A percentile compares a stretch with the other conserved stretches of the same genome.
Evolutionary conservation across 1,140 invertebrate genomes (phyloP).

Genomic region (Tetragonula clypearis): DNA sequence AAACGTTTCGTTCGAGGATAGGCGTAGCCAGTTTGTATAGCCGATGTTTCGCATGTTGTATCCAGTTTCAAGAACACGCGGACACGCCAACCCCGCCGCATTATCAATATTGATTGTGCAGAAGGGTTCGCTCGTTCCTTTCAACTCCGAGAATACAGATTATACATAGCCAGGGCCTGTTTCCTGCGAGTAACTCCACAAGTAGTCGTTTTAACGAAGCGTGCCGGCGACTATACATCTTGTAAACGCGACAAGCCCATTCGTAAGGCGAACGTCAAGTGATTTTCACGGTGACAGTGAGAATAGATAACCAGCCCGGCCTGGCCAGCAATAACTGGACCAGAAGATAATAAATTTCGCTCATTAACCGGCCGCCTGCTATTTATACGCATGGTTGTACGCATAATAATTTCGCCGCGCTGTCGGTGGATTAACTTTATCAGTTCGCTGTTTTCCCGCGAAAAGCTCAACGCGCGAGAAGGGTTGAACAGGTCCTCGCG

Average conservation of each 20-base stretch:
- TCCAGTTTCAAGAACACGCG: not conserved
- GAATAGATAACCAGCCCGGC: conserved; percentile 15
- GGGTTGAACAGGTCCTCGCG: not conserved
- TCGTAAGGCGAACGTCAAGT: conserved; percentile 19
- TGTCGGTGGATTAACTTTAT: not conserved
- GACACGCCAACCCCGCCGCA: not conserved
- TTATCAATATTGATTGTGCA: conserved; percentile 4
- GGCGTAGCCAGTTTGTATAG: not conserved
- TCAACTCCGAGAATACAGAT: not conserved
- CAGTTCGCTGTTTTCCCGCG: not conserved
- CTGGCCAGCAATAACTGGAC: conserved; percentile 4
- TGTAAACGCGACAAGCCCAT: conserved; percentile 18
- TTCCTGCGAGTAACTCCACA: conserved; percentile 12
- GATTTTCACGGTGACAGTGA: conserved; percentile 17
- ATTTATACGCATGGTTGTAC: not conserved
- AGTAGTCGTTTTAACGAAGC: conserved; percentile 21
- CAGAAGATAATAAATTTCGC: conserved; percentile 29
- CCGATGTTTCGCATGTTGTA: not conserved
- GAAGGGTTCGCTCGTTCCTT: not conserved
- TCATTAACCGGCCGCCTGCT: not conserved
- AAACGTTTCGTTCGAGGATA: not conserved
- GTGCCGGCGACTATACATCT: conserved; percentile 9
- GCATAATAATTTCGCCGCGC: not conserved
- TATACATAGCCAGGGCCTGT: not conserved
- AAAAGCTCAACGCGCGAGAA: not conserved